Evolutionary conservation across 2,888 invertebrate species (phyloP).

Genomic region (Maniola hyperantus): DNA sequence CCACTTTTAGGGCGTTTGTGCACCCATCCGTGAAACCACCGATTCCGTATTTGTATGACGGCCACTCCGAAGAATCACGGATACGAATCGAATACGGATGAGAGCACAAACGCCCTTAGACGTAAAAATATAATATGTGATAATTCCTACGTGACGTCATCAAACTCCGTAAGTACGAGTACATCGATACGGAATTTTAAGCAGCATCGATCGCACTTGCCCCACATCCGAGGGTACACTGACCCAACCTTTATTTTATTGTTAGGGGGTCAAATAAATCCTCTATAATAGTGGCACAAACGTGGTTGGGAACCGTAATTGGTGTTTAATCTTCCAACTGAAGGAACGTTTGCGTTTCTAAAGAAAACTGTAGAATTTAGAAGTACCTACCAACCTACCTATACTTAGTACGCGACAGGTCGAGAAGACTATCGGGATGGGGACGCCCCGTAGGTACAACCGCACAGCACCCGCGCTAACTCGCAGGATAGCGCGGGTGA

Average conservation of each 20-base stretch:
- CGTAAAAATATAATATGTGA: neutral
- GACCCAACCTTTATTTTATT: constrained; percentile 42
- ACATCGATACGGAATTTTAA: constrained; percentile 70
- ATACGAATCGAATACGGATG: too few relatives aligned
- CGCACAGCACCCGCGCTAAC: too few relatives aligned
- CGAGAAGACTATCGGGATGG: too few relatives aligned
- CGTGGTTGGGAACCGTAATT: constrained; percentile 49
- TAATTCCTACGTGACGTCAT: constrained; percentile 35
- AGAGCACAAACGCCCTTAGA: too few relatives aligned
- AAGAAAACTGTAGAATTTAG: neutral
- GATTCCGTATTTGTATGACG: too few relatives aligned
- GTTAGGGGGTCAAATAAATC: constrained; percentile 46
- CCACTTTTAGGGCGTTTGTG: too few relatives aligned
- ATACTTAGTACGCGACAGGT: too few relatives aligned
- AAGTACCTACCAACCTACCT: neutral
- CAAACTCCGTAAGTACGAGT: constrained; percentile 47
- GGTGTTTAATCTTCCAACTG: constrained; percentile 45
- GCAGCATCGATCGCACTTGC: constrained; percentile 67
- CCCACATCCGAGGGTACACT: constrained; percentile 52
- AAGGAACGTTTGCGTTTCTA: neutral
- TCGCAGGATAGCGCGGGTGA: too few relatives aligned
- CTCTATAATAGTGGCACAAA: constrained; percentile 36
- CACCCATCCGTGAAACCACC: too few relatives aligned
- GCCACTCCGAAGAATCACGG: too few relatives aligned
- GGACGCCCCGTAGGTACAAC: too few relatives aligned